These are phyloP conservation scores for Rhinichthys klamathensis DNA, from an alignment of 2,113 vertebrate species.

Conservation along the genomic window DNA sequence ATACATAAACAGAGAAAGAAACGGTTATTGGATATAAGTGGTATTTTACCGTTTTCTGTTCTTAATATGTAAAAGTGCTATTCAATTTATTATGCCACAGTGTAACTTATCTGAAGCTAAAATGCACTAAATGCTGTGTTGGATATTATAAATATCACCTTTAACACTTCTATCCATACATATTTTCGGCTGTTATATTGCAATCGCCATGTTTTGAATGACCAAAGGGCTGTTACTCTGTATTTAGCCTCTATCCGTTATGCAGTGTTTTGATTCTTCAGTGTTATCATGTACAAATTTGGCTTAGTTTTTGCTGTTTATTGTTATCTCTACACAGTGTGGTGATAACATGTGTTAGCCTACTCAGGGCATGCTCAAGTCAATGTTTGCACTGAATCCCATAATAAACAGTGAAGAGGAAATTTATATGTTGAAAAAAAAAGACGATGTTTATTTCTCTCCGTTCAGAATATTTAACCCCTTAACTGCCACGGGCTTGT, in stretches of 20 bases:
- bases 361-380: conserved; percentile 16
- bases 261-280: neutral
- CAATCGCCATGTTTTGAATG: neutral
- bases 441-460: neutral
- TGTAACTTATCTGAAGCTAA: neutral
- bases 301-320: neutral
- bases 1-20: neutral
- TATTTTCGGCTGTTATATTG: neutral
- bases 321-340: neutral
- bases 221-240: neutral
- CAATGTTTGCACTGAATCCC: neutral
- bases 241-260: neutral
- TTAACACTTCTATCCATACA: neutral
- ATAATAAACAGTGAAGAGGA: neutral
- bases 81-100: neutral
- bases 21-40: neutral
- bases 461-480: neutral
- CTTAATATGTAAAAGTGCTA: neutral
- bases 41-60: neutral
- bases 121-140: neutral
- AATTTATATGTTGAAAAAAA: neutral
- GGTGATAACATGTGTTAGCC: conserved; percentile 1
- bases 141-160: neutral
- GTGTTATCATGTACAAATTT: neutral
- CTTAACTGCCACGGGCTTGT: too few species aligned